Evolutionary conservation across 2,113 vertebrate species (phyloP), one percentile per base, ranked within the genome.

Genomic region (Seriola rivoliana): DNA sequence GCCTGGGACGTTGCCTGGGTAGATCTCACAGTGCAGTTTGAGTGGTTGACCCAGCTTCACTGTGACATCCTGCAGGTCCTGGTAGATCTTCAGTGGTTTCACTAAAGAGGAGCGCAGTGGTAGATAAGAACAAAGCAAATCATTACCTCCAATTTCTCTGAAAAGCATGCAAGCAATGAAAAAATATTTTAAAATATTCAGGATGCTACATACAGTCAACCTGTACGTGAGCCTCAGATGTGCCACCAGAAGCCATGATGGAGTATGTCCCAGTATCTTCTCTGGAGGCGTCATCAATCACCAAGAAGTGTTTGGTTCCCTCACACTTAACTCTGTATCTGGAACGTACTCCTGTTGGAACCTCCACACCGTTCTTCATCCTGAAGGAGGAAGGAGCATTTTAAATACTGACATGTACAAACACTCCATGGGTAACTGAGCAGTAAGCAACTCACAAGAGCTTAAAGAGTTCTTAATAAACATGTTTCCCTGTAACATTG

Each of bases 281-380:
- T 89, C 95, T 97, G 8, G 94, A 95, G 16, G 97, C 97, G 40
- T 97, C 98, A 8, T 99, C 97, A 88, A 99, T 99, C 78, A 99
- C 90, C 88, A 99, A 83, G 66, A 76, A 96, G 87, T 98, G 98
- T 58, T 97, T 99, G 85, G 96, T 97, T 75, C 98, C 98, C 8
- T 99, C 98, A 75, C 90, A 77, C 88, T 96, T 99, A 46, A 99
- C 94, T 71, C 94, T 89, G 85, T 98, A 97, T 66, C 97, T 96
- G 67, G 97, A 98, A 64, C 95, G 96, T 12, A 97, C 95, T 34
- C 97, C 97, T 21, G 96, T 93, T 5, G 96, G 86, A 76, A 99
- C 95, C 79, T 99, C 98, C 60, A 98, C 97, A 0, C 98, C 98
- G 16, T 99, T 99, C 90, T 97, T 99, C 95, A 99, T 97, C 98